Evolutionary conservation across 92 coral and sea anemone genomes (phyloP).

Genomic region (Zoanthus sociatus): DNA sequence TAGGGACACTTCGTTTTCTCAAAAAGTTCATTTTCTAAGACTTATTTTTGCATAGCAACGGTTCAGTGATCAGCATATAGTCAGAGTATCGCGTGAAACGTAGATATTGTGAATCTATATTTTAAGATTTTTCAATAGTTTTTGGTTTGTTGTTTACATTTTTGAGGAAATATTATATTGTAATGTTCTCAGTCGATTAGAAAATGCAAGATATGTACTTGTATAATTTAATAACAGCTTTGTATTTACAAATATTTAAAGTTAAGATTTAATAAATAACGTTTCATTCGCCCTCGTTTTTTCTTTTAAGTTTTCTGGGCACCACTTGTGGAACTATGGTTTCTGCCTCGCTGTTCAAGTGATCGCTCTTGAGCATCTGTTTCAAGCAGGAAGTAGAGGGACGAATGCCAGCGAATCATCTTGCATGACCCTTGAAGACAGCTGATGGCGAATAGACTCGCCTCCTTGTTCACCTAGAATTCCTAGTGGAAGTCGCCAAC

Average conservation of each 20-base stretch:
- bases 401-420: slow-evolving; percentile 1
- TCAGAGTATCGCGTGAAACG: not conserved
- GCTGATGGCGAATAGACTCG: slow-evolving; percentile 23
- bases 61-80: slow-evolving; percentile 21
- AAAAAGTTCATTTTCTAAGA: not conserved
- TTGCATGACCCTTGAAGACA: not conserved
- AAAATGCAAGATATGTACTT: not conserved
- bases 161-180: not conserved
- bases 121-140: not conserved
- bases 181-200: not conserved
- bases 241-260: not conserved
- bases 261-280: not conserved
- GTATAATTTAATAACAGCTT: not conserved
- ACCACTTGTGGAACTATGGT: slow-evolving; percentile 27
- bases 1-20: slow-evolving; percentile 21
- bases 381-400: slow-evolving; percentile 24
- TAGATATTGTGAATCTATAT: not conserved
- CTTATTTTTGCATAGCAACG: slow-evolving; percentile 31
- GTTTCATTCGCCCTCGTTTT: not conserved
- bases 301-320: slow-evolving; percentile 22
- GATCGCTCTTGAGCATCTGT: slow-evolving; percentile 10
- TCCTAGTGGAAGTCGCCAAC: slow-evolving; percentile 17
- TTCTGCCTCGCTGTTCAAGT: slow-evolving; percentile 15
- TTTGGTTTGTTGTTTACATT: not conserved
- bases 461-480: slow-evolving; percentile 27